Evolutionary conservation across 1,140 invertebrate genomes (phyloP), one percentile per base, ranked within the genome.

Genomic region (Calycopis cecrops): DNA sequence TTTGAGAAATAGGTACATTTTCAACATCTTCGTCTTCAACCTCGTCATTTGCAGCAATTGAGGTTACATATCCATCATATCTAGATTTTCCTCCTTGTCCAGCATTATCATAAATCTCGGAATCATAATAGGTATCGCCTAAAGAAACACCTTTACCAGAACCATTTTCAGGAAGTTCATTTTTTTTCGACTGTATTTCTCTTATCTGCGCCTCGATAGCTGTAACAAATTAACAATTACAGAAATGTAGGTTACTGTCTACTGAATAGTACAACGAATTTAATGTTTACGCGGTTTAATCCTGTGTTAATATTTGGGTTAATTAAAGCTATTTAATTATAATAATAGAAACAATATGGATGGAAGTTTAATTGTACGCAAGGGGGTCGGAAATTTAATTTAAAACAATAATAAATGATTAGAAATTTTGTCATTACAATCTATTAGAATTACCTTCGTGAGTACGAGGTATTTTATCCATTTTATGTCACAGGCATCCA

Each of bases 21-120:
- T 97, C 95, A 62, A 94, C 92, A 84, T 98, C 97, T 73, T 97
- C 95, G 75, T 95, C 93, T 81, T 98, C 97, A 65, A 98, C 95
- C 90, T 96, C 87, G 85, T 97, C 96, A 88, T 97, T 98, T 0
- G 96, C 93, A 52, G 96, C 96, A 88, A 99, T 99, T 0, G 97
- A 98, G 55, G 96, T 97, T 38, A 97, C 96, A 89, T 98, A 99
- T 35, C 96, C 96, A 77, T 96, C 96, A 88, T 94, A 98, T 79
- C 96, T 95, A 16, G 92, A 92, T 65, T 94, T 94, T 4, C 90
- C 89, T 18, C 78, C 85, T 53, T 87, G 85, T 14, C 85, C 85
- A 34, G 83, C 79, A 51, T 91, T 93, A 76, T 96, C 96, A 86
- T 98, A 99, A 65, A 99, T 97, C 67, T 98, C 97, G 74, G 92